A percentile compares a stretch with the other conserved stretches of the same genome.
These are phyloP conservation scores for Mongoloraphidia duomilia DNA, from an alignment of 2,888 invertebrate genomes.

Conservation along the genomic window DNA sequence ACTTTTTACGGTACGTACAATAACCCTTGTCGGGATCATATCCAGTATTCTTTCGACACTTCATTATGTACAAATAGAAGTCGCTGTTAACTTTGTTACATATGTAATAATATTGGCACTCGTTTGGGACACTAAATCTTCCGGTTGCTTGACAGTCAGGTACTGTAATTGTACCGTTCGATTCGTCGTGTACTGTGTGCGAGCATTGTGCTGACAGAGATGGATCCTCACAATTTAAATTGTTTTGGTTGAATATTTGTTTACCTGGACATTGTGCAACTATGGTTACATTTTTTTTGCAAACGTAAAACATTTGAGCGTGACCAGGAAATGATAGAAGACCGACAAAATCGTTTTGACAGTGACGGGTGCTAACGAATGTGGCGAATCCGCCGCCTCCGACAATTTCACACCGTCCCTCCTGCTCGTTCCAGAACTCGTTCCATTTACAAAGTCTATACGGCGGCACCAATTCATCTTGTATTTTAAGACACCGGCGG, in stretches of 20 bases:
- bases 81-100: constrained; percentile 21
- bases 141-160: constrained; percentile 21
- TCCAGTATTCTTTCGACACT: constrained; percentile 23
- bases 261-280: constrained; percentile 27
- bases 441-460: constrained; percentile 12
- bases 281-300: constrained; percentile 26
- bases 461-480: neutral
- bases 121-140: constrained; percentile 26
- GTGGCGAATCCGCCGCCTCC: constrained; percentile 29
- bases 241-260: constrained; percentile 20
- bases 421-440: constrained; percentile 24
- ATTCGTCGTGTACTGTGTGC: constrained; percentile 15
- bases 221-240: constrained; percentile 15
- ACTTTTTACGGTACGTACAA: constrained; percentile 22
- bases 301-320: constrained; percentile 30
- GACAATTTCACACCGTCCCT: constrained; percentile 22
- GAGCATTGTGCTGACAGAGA: constrained; percentile 6
- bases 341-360: constrained; percentile 25
- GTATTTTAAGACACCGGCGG: neutral
- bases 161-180: constrained; percentile 17
- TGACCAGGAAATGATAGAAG: constrained; percentile 27
- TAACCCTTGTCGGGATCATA: constrained; percentile 22
- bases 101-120: constrained; percentile 25
- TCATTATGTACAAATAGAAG: constrained; percentile 20
- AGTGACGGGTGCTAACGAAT: constrained; percentile 19